Evolutionary conservation across 2,888 invertebrate species (phyloP).

Genomic region (Drosophila subsilvestris): DNA sequence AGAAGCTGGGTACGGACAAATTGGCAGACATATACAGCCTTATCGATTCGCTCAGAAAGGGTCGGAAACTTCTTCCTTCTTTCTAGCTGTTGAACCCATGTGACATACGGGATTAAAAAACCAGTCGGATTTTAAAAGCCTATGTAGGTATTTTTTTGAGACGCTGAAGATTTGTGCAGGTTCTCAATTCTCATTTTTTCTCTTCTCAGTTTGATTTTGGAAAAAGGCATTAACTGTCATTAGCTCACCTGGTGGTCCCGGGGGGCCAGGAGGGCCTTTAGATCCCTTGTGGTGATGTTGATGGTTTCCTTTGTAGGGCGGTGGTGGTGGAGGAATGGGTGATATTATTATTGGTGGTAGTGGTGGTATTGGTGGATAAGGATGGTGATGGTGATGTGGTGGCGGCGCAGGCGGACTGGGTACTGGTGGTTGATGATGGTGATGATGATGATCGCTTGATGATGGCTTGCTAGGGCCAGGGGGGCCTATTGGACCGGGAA

Average conservation of each 20-base stretch:
- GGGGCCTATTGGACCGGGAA: slow-evolving; percentile 25
- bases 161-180: neutral
- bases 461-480: slow-evolving; percentile 13
- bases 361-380: slow-evolving; percentile 2
- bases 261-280: slow-evolving; percentile 22
- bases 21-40: no score
- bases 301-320: slow-evolving; percentile 17
- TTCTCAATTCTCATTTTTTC: neutral
- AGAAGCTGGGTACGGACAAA: no score
- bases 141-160: neutral
- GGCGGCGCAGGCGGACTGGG: slow-evolving; percentile 1
- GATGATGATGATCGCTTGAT: slow-evolving; percentile 6
- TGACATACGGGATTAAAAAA: neutral
- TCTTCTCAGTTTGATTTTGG: neutral
- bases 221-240: neutral
- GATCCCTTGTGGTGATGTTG: slow-evolving; percentile 36
- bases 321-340: slow-evolving; percentile 12
- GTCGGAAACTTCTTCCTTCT: neutral
- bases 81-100: neutral
- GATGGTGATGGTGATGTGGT: slow-evolving; percentile 7
- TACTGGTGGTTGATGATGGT: neutral
- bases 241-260: slow-evolving; percentile 29
- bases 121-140: neutral
- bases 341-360: slow-evolving; percentile 22
- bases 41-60: no score